Percentiles rank a stretch among this genome's conserved stretches.
Conservation (phyloP, 1,140 invertebrate genomes). For the Pogonomyrmex barbatus region DNA sequence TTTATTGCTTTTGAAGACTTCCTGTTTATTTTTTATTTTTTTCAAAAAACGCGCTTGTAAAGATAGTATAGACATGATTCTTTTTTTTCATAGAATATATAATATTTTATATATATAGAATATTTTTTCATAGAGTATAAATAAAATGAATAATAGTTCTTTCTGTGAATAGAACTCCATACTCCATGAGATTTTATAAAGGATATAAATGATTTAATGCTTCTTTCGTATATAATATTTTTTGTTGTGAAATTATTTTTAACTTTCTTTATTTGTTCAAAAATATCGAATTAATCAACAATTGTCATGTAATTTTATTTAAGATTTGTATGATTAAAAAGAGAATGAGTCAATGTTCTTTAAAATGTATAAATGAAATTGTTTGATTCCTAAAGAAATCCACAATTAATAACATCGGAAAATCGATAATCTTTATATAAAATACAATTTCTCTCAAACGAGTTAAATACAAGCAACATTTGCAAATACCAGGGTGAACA, state of each 20-base stretch:
- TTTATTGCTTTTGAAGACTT: constrained; percentile 54
- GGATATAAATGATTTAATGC: not conserved
- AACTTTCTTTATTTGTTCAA: constrained; percentile 19
- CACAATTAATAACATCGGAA: not conserved
- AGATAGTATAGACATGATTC: too few species aligned
- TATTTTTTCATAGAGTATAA: too few species aligned
- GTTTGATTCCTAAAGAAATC: too few species aligned
- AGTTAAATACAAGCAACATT: not conserved
- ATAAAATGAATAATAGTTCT: not conserved
- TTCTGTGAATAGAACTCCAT: constrained; percentile 40
- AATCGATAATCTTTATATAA: not conserved
- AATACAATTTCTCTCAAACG: not conserved
- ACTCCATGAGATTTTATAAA: not conserved
- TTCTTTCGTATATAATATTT: not conserved
- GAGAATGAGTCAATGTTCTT: not conserved
- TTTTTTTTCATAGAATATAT: too few species aligned
- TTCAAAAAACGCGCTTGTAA: constrained; percentile 45
- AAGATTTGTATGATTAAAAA: not conserved
- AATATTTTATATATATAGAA: too few species aligned
- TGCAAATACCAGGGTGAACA: constrained; percentile 17
- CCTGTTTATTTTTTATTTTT: constrained; percentile 61
- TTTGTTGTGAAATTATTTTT: not conserved
- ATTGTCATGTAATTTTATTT: constrained; percentile 5
- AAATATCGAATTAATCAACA: constrained; percentile 21
- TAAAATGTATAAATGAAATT: not conserved